Conservation (phyloP, 2,888 invertebrate species). For the Exocentrus adspersus region DNA sequence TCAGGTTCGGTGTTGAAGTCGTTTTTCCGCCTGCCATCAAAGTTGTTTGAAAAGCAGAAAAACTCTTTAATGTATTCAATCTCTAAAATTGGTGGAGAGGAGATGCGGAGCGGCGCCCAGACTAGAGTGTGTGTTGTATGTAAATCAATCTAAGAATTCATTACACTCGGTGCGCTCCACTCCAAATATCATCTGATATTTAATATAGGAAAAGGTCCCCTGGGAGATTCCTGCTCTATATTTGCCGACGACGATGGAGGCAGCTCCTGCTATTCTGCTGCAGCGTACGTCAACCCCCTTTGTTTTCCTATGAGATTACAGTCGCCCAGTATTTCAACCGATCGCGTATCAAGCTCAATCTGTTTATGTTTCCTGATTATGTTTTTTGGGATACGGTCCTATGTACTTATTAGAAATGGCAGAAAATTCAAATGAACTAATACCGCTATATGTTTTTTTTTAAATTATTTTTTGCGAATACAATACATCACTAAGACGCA, state of each 20-base stretch:
- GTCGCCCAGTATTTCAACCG: conserved; percentile 2
- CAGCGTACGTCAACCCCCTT: background rate
- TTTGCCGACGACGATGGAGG: conserved; percentile 11
- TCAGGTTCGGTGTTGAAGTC: conserved; percentile 29
- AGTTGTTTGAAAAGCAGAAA: conserved; percentile 31
- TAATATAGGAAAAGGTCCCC: conserved; percentile 41
- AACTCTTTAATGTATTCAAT: conserved; percentile 33
- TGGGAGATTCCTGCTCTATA: conserved; percentile 26
- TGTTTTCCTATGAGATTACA: conserved; percentile 6
- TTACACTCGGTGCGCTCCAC: conserved; percentile 36
- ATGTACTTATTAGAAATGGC: no score
- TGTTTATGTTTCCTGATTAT: background rate
- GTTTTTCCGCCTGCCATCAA: conserved; percentile 27
- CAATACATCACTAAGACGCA: no score
- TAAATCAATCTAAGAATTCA: conserved; percentile 46
- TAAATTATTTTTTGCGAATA: no score
- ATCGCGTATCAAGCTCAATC: background rate
- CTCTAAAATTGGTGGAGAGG: conserved; percentile 30
- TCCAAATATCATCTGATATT: conserved; percentile 41
- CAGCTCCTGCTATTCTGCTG: conserved; percentile 9
- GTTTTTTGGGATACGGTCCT: background rate
- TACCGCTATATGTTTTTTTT: no score
- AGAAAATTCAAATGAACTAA: no score
- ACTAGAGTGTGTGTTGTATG: conserved; percentile 44
- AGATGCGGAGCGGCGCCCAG: conserved; percentile 27